Conservation (phyloP, 2,888 invertebrate genomes). For the Anticlea derivata region DNA sequence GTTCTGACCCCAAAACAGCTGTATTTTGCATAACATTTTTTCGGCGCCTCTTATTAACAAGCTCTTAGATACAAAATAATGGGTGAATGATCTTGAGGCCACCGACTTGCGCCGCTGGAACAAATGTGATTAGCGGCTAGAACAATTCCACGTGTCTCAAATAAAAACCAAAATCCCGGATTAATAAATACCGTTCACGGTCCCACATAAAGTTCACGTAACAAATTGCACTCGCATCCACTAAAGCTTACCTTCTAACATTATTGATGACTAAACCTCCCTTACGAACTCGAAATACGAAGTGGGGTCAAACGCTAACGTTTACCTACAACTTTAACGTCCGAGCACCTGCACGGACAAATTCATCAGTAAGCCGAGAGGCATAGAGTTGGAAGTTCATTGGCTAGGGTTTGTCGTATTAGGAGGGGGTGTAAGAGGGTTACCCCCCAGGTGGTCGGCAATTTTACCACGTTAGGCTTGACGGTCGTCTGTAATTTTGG, state of each 20-base stretch:
- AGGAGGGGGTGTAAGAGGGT: constrained; percentile 61
- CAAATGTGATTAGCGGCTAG: background rate
- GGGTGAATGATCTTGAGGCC: background rate
- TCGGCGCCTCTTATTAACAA: too few relatives aligned
- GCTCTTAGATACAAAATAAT: too few relatives aligned
- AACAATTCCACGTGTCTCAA: too few relatives aligned
- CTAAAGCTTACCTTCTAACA: constrained; percentile 74
- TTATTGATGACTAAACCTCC: constrained; percentile 80
- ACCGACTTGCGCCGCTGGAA: too few relatives aligned
- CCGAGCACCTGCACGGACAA: background rate
- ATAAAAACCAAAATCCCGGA: background rate
- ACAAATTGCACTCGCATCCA: constrained; percentile 56
- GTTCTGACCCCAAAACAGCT: too few relatives aligned
- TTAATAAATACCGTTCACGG: constrained; percentile 29
- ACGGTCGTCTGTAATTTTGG: constrained; percentile 83
- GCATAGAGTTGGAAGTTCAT: constrained; percentile 7
- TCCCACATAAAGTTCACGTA: constrained; percentile 41
- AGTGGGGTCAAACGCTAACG: constrained; percentile 80
- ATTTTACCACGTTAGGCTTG: constrained; percentile 81
- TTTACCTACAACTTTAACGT: constrained; percentile 52
- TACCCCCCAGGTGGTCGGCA: constrained; percentile 79
- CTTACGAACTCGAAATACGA: constrained; percentile 69
- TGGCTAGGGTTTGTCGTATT: constrained; percentile 6
- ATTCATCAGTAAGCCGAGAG: constrained; percentile 19
- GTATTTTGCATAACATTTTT: too few relatives aligned